These are phyloP conservation scores for Misgurnus mizolepis DNA, from an alignment of 2,113 vertebrate genomes.

Conservation along the genomic window DNA sequence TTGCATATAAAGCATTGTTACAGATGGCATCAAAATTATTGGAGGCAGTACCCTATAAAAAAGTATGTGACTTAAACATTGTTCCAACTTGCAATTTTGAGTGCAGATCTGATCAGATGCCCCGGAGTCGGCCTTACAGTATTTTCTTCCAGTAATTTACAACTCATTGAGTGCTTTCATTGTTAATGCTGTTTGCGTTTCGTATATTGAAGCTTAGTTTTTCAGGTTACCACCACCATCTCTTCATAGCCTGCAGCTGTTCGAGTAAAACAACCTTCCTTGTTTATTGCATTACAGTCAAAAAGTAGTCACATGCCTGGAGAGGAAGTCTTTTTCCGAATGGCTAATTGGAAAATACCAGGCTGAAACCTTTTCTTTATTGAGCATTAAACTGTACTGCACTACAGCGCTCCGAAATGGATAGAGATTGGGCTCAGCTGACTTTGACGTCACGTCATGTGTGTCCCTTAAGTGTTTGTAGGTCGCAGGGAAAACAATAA, in stretches of 20 bases:
- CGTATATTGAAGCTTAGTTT: not conserved
- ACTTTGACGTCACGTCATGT: not conserved
- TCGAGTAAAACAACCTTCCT: not conserved
- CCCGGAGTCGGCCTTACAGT: not conserved
- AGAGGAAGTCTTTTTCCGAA: not conserved
- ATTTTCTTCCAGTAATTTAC: too few relatives aligned
- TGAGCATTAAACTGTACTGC: not conserved
- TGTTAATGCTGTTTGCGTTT: not conserved
- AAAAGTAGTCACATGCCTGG: constrained; percentile 21
- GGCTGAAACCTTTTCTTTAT: not conserved
- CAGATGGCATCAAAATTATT: not conserved
- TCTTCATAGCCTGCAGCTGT: not conserved
- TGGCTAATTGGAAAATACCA: constrained; percentile 8
- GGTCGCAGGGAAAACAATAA: not conserved
- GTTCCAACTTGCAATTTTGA: not conserved
- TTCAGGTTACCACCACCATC: not conserved
- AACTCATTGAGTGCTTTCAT: too few relatives aligned
- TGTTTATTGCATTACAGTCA: constrained; percentile 5
- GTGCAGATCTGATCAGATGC: not conserved
- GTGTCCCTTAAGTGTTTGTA: not conserved
- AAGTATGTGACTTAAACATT: not conserved
- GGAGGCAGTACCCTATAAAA: too few relatives aligned
- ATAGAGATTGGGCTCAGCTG: not conserved
- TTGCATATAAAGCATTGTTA: not conserved
- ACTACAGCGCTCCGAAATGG: not conserved